Evolutionary conservation across 2,888 invertebrate species (phyloP).

Genomic region (Buathra laborator): DNA sequence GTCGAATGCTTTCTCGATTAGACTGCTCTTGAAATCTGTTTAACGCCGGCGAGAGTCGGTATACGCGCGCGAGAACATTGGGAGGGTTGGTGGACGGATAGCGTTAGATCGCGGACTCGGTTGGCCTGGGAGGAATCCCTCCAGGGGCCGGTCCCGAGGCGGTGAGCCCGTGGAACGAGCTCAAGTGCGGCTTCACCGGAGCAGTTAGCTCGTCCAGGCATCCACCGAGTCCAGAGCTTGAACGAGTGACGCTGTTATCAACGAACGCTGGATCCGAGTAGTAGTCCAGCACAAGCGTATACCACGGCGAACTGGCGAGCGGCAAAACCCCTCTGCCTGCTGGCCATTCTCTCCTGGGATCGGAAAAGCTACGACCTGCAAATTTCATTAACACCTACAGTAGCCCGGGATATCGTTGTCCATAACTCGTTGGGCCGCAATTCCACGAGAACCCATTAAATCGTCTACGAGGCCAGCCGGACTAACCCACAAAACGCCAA

Average conservation of each 20-base stretch:
- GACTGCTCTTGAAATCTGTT: slow-evolving; percentile 71
- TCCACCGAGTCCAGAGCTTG: slow-evolving; percentile 47
- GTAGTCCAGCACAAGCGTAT: slow-evolving; percentile 30
- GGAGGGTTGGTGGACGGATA: neutral
- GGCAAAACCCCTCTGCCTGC: slow-evolving; percentile 17
- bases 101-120: slow-evolving; percentile 29
- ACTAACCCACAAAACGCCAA: neutral
- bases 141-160: slow-evolving; percentile 43
- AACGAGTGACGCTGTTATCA: slow-evolving; percentile 75
- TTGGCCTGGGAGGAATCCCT: slow-evolving; percentile 40
- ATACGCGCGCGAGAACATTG: slow-evolving; percentile 19
- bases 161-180: slow-evolving; percentile 35
- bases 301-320: slow-evolving; percentile 34
- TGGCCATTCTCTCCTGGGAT: slow-evolving; percentile 73
- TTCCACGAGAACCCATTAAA: slow-evolving; percentile 71
- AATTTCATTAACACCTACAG: slow-evolving; percentile 82
- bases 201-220: slow-evolving; percentile 47
- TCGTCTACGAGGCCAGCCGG: slow-evolving; percentile 56
- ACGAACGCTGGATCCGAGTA: slow-evolving; percentile 66
- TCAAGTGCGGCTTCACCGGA: slow-evolving; percentile 37
- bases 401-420: slow-evolving; percentile 75
- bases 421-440: slow-evolving; percentile 70
- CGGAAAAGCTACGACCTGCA: slow-evolving; percentile 79
- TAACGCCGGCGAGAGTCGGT: slow-evolving; percentile 59
- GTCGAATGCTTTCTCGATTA: slow-evolving; percentile 69